Conservation (phyloP, 1,140 invertebrate species). For the Drosophila pruinosa region DNA sequence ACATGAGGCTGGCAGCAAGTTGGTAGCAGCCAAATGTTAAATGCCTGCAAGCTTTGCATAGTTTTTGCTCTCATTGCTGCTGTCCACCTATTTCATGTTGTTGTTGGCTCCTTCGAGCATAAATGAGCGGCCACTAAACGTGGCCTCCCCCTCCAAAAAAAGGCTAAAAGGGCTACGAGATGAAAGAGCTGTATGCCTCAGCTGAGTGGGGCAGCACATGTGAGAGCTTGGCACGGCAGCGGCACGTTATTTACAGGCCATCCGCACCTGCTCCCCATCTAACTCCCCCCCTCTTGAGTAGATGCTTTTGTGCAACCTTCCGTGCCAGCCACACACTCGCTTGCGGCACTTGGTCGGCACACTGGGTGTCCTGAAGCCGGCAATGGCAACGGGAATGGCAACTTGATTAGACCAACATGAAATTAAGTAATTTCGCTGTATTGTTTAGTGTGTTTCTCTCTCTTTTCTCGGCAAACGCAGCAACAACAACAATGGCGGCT, state of each 20-base stretch:
- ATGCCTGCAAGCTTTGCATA: slow-evolving; percentile 53
- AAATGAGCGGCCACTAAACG: slow-evolving; percentile 72
- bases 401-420: slow-evolving; percentile 80
- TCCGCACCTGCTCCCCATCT: slow-evolving; percentile 10
- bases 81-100: slow-evolving; percentile 75
- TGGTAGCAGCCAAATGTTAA: slow-evolving; percentile 35
- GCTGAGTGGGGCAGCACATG: neutral
- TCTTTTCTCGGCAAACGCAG: slow-evolving; percentile 12
- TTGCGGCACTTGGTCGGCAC: neutral
- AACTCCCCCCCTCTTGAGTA: slow-evolving; percentile 2
- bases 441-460: slow-evolving; percentile 64
- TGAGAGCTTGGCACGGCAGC: slow-evolving; percentile 48
- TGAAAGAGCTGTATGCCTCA: slow-evolving; percentile 1
- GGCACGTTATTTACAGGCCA: slow-evolving; percentile 45
- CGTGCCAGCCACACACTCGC: slow-evolving; percentile 53
- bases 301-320: slow-evolving; percentile 62
- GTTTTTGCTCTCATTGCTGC: slow-evolving; percentile 32
- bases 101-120: slow-evolving; percentile 52
- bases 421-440: slow-evolving; percentile 74
- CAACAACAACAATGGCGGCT: slow-evolving; percentile 18
- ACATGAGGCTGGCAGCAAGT: slow-evolving; percentile 37
- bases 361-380: slow-evolving; percentile 6
- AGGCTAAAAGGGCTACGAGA: neutral
- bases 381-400: slow-evolving; percentile 72
- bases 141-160: slow-evolving; percentile 34